Evolutionary conservation across 2,113 vertebrate species (phyloP).

Genomic region (Lycaon pictus): DNA sequence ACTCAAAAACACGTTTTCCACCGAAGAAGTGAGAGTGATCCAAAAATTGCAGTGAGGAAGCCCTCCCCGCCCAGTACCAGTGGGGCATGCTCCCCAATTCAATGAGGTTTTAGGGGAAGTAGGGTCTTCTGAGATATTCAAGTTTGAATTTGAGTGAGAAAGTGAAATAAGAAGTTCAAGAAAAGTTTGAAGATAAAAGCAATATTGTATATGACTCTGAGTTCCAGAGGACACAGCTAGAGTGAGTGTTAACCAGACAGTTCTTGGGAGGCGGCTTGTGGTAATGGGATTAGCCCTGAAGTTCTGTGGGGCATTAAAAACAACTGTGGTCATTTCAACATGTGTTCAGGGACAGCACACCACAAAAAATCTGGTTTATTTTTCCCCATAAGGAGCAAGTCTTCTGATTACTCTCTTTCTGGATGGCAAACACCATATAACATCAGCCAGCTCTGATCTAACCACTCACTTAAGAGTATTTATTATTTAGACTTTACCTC

Average conservation of each 20-base stretch:
- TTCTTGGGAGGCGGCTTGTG: accelerated
- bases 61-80: accelerated
- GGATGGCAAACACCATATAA: background rate
- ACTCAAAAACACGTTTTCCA: background rate
- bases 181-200: background rate
- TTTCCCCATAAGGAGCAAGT: background rate
- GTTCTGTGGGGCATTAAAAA: background rate
- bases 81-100: accelerated
- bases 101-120: background rate
- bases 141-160: background rate
- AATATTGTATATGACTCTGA: background rate
- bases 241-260: background rate
- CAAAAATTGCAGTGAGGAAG: accelerated
- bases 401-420: background rate
- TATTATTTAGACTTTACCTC: background rate
- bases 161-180: background rate
- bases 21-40: background rate
- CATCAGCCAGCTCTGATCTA: background rate
- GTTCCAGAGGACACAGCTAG: background rate
- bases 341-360: accelerated
- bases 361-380: background rate
- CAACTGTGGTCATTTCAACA: background rate
- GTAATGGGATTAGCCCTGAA: background rate
- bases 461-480: background rate
- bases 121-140: background rate